Conservation (phyloP, 2,113 vertebrate genomes). For the Helogale parvula region DNA sequence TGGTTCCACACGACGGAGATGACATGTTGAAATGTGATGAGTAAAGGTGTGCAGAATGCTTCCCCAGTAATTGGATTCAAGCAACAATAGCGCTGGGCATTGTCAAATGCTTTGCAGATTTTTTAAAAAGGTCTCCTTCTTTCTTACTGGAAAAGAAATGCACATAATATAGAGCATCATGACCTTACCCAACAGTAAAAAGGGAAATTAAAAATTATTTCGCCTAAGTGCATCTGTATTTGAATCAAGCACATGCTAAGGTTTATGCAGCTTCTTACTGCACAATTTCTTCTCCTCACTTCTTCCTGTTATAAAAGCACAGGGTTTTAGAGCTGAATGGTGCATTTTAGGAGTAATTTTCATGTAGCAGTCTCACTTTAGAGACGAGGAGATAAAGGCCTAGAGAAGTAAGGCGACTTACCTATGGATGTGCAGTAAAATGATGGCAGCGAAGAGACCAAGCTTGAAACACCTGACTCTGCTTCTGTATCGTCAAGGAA, state of each 20-base stretch:
- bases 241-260: constrained; percentile 51
- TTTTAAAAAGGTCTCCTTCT: constrained; percentile 57
- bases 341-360: neutral
- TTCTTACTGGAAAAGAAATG: constrained; percentile 54
- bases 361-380: neutral
- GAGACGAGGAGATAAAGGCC: neutral
- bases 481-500: neutral
- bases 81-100: constrained; percentile 76
- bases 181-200: constrained; percentile 65
- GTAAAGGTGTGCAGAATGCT: constrained; percentile 70
- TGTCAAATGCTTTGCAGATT: constrained; percentile 72
- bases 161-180: constrained; percentile 63
- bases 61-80: constrained; percentile 82
- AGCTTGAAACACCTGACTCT: neutral
- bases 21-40: constrained; percentile 79
- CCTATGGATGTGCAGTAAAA: neutral
- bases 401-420: neutral
- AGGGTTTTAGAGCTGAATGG: neutral
- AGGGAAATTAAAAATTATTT: constrained; percentile 74
- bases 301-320: constrained; percentile 5
- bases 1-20: constrained; percentile 81
- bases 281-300: neutral
- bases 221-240: constrained; percentile 49
- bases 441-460: neutral
- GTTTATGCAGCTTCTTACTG: neutral